These are phyloP conservation scores for Tautogolabrus adspersus DNA, from an alignment of 2,113 vertebrate species.

Conservation along the genomic window DNA sequence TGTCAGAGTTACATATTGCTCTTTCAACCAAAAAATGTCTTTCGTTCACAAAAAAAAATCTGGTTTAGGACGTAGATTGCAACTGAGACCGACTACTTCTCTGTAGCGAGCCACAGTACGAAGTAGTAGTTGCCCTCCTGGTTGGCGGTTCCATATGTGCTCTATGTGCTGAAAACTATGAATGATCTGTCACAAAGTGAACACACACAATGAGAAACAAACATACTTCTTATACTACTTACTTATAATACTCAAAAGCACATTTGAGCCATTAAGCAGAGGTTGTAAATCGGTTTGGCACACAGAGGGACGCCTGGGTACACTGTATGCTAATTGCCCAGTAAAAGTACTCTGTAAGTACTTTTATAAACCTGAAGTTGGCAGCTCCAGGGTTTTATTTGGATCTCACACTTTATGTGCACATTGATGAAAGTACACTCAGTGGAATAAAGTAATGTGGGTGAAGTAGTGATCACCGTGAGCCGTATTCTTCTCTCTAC, in stretches of 20 bases:
- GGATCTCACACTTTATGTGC: conserved; percentile 18
- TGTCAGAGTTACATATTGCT: too few relatives aligned
- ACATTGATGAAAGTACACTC: neutral
- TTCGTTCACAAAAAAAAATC: too few relatives aligned
- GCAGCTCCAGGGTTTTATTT: conserved; percentile 4
- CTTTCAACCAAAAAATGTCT: too few relatives aligned
- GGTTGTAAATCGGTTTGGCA: neutral
- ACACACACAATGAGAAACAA: neutral
- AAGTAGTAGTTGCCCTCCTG: too few relatives aligned
- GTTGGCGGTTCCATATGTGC: too few relatives aligned
- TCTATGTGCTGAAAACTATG: too few relatives aligned
- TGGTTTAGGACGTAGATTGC: too few relatives aligned
- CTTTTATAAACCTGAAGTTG: neutral
- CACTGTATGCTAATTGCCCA: neutral
- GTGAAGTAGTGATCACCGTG: conserved; percentile 30
- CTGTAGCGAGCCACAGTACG: too few relatives aligned
- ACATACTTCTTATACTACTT: neutral
- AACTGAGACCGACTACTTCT: too few relatives aligned
- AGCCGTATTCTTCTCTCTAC: conserved; percentile 18
- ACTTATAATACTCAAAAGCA: neutral
- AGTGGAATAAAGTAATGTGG: conserved; percentile 12
- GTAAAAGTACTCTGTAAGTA: neutral
- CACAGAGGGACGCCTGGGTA: neutral
- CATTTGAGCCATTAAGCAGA: neutral
- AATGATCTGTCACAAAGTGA: too few relatives aligned